Conservation (phyloP, 1,140 invertebrate genomes). For the Antheraea pernyi region DNA sequence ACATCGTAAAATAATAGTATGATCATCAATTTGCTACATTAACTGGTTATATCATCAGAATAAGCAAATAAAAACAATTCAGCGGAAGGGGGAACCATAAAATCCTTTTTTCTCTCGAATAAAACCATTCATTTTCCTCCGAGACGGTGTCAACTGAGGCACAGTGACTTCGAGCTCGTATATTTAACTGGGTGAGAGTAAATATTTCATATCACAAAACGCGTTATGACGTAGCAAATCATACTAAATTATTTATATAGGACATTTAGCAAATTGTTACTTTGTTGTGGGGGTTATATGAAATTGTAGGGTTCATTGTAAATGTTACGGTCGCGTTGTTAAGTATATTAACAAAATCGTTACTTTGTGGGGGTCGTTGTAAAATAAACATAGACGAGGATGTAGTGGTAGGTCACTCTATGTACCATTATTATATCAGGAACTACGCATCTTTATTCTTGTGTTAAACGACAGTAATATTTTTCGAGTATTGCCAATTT, state of each 20-base stretch:
- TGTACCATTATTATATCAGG: too few relatives aligned
- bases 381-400: too few relatives aligned
- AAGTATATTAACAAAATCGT: too few relatives aligned
- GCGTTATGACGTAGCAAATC: background rate
- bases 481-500: too few relatives aligned
- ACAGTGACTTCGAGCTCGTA: background rate
- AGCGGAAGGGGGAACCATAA: slow-evolving; percentile 4
- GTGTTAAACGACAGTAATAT: too few relatives aligned
- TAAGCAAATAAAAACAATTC: slow-evolving; percentile 12
- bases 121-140: background rate
- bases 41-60: slow-evolving; percentile 8
- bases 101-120: slow-evolving; percentile 8
- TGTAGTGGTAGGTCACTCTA: too few relatives aligned
- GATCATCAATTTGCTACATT: slow-evolving; percentile 9
- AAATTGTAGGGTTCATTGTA: background rate
- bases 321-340: too few relatives aligned
- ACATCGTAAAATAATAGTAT: background rate
- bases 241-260: slow-evolving; percentile 2
- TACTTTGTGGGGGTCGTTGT: too few relatives aligned
- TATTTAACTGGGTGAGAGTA: background rate
- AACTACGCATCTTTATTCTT: too few relatives aligned
- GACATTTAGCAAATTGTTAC: background rate
- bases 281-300: background rate
- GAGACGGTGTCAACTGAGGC: background rate
- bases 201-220: background rate